phyloP scores from a whole-genome alignment of 2,888 invertebrate species.

The Diaprepes abbreviatus region DNA sequence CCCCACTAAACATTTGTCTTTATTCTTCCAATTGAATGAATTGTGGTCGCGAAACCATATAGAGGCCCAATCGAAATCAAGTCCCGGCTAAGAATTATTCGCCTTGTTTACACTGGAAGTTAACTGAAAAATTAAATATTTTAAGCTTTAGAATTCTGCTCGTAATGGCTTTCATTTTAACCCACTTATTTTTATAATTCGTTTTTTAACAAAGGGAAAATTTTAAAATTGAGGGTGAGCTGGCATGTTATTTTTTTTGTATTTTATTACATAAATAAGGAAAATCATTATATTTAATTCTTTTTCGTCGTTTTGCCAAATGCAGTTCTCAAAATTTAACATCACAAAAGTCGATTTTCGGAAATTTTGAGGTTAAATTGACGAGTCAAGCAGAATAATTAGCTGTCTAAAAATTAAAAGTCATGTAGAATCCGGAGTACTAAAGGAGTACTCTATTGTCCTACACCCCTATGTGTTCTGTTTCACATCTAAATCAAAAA shows the following conservation, averaged over 20 bases:
- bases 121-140: slow-evolving; percentile 44
- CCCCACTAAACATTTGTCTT: slow-evolving; percentile 69
- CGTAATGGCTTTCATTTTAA: slow-evolving; percentile 36
- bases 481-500: no score
- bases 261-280: not conserved
- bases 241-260: not conserved
- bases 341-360: no score
- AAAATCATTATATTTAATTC: no score
- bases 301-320: no score
- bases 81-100: slow-evolving; percentile 43
- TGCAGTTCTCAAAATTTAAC: no score
- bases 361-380: no score
- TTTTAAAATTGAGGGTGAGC: not conserved
- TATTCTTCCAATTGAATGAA: slow-evolving; percentile 69
- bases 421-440: no score
- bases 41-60: slow-evolving; percentile 47
- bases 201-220: slow-evolving; percentile 17
- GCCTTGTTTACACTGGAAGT: slow-evolving; percentile 46
- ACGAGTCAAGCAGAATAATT: no score
- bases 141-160: slow-evolving; percentile 29
- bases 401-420: no score
- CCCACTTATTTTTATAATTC: slow-evolving; percentile 36
- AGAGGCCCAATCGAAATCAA: slow-evolving; percentile 39
- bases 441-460: no score
- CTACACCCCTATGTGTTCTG: no score